Evolutionary conservation across 2,797 vertebrate species (phyloP).

Genomic region (Peromyscus nudipes): DNA sequence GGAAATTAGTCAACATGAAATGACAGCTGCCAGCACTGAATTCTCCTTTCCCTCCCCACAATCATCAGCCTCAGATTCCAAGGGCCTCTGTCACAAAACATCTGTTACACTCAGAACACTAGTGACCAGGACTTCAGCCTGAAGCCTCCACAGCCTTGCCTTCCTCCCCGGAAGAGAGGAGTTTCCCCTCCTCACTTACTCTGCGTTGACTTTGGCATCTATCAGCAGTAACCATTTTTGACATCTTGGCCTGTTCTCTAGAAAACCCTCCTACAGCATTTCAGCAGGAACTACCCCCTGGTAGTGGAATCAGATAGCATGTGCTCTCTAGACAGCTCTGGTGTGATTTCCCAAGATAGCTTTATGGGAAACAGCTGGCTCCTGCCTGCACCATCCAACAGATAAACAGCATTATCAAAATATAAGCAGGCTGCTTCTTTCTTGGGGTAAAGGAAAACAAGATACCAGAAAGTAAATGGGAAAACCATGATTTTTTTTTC

Average conservation of each 20-base stretch:
- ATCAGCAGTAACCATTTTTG: conserved; percentile 68
- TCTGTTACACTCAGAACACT: not conserved
- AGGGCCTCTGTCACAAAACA: not conserved
- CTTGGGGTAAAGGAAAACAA: conserved; percentile 58
- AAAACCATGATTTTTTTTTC: conserved; percentile 41
- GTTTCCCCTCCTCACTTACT: conserved; percentile 39
- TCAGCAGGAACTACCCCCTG: conserved; percentile 71
- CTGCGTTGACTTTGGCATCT: conserved; percentile 25
- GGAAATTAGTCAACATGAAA: not conserved
- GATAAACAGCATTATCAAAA: conserved; percentile 70
- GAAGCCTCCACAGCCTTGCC: not conserved
- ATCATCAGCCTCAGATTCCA: not conserved
- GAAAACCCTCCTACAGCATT: conserved; percentile 58
- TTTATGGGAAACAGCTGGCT: conserved; percentile 74
- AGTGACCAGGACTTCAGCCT: not conserved
- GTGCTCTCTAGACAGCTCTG: conserved; percentile 67
- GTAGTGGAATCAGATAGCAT: conserved; percentile 66
- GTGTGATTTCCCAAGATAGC: conserved; percentile 67
- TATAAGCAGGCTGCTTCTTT: conserved; percentile 61
- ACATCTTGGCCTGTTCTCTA: conserved; percentile 63
- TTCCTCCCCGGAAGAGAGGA: not conserved
- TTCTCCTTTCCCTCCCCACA: not conserved
- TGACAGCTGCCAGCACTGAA: not conserved
- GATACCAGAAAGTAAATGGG: conserved; percentile 22
- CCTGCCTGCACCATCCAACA: conserved; percentile 56